Evolutionary conservation across 2,797 vertebrate species (phyloP).

Genomic region (Syngnathus acus): DNA sequence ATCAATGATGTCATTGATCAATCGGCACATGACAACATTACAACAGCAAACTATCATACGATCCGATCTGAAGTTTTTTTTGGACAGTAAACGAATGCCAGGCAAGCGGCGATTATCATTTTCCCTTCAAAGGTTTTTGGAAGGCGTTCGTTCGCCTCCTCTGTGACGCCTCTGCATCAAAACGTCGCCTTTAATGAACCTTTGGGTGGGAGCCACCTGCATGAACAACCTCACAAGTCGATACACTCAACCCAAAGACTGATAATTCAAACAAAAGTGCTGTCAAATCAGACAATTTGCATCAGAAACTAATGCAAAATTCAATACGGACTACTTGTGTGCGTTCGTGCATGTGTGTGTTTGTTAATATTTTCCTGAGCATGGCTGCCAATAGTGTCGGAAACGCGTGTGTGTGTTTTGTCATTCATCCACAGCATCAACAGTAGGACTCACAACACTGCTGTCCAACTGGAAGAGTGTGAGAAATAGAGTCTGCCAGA

Average conservation of each 20-base stretch:
- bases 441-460: slow-evolving; percentile 26
- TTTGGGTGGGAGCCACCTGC: background rate
- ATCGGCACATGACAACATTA: too few species aligned
- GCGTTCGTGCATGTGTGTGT: background rate
- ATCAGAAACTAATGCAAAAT: background rate
- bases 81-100: background rate
- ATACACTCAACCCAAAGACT: background rate
- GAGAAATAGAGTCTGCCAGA: slow-evolving; percentile 34
- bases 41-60: too few species aligned
- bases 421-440: slow-evolving; percentile 37
- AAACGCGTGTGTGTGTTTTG: slow-evolving; percentile 6
- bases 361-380: slow-evolving; percentile 1
- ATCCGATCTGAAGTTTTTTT: too few species aligned
- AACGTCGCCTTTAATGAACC: background rate
- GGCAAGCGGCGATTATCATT: background rate
- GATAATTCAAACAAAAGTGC: background rate
- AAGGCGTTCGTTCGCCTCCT: background rate
- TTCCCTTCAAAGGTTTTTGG: background rate
- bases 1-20: too few species aligned
- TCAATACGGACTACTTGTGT: slow-evolving; percentile 2
- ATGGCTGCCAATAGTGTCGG: too few species aligned
- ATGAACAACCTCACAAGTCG: background rate
- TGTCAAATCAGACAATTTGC: slow-evolving; percentile 13
- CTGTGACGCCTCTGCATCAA: background rate
- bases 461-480: slow-evolving; percentile 13